These are phyloP conservation scores for Egretta garzetta DNA, from an alignment of 2,113 vertebrate species.

Conservation along the genomic window DNA sequence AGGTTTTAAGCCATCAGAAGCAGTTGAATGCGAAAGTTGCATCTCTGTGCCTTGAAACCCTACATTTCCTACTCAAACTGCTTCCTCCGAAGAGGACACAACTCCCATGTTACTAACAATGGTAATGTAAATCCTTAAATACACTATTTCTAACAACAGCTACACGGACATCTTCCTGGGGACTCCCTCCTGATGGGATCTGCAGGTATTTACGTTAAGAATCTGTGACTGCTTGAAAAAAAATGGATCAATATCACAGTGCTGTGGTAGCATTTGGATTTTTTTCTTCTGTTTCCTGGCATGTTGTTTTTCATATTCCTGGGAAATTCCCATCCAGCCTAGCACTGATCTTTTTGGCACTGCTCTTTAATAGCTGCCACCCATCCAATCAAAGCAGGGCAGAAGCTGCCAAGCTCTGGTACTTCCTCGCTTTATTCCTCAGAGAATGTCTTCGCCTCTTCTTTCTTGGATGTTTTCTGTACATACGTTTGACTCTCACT, in stretches of 20 bases:
- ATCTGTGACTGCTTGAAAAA: not conserved
- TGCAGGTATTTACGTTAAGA: not conserved
- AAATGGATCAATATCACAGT: not conserved
- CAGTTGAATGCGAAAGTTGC: not conserved
- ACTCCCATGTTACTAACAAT: not conserved
- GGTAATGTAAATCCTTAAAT: not conserved
- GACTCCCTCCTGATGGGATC: not conserved
- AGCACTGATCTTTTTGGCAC: not conserved
- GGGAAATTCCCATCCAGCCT: not conserved
- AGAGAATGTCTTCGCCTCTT: not conserved
- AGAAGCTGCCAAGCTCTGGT: constrained; percentile 12
- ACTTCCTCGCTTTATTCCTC: constrained; percentile 17
- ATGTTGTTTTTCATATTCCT: not conserved
- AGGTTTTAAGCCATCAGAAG: not conserved
- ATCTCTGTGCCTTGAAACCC: not conserved
- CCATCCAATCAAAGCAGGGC: not conserved
- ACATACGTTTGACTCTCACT: not conserved
- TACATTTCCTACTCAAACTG: not conserved
- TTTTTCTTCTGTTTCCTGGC: not conserved
- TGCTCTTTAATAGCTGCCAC: constrained; percentile 13
- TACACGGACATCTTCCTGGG: not conserved
- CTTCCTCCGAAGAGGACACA: not conserved
- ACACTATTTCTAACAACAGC: not conserved
- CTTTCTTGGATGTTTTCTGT: not conserved
- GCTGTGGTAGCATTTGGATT: not conserved